A percentile compares a stretch with the other conserved stretches of the same genome.
phyloP scores from a whole-genome alignment of 2,888 invertebrate genomes.

The Aphidoletes aphidimyza region DNA sequence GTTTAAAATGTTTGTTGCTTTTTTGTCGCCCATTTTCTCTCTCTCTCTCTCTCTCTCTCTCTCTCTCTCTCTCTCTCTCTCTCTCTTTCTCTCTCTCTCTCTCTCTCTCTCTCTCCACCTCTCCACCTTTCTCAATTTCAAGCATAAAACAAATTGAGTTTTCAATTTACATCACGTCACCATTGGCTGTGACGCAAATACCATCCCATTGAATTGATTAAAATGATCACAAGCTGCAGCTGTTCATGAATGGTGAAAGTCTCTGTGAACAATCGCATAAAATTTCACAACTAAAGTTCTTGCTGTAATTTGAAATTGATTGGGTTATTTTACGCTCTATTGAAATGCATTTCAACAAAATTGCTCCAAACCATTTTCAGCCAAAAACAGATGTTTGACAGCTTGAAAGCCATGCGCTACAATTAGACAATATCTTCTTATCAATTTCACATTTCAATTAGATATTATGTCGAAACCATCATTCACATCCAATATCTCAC shows the following conservation, averaged over 20 bases:
- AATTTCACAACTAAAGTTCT: too few species aligned
- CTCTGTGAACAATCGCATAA: too few species aligned
- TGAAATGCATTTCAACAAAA: background rate
- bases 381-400: background rate
- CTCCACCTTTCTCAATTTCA: too few species aligned
- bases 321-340: background rate
- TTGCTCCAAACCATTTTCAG: background rate
- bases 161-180: too few species aligned
- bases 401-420: background rate
- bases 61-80: too few species aligned
- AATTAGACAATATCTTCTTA: background rate
- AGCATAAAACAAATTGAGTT: too few species aligned
- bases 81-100: too few species aligned
- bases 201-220: background rate
- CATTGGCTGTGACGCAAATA: too few species aligned
- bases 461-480: constrained; percentile 7
- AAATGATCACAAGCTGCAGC: background rate
- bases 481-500: background rate
- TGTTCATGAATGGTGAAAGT: background rate
- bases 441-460: background rate
- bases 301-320: background rate
- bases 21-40: too few species aligned
- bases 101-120: too few species aligned
- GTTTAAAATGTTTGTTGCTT: too few species aligned
- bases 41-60: too few species aligned